Evolutionary conservation across 2,797 vertebrate species (phyloP), one percentile per base, ranked within the genome.

Genomic region (Acipenser transmontanus): DNA sequence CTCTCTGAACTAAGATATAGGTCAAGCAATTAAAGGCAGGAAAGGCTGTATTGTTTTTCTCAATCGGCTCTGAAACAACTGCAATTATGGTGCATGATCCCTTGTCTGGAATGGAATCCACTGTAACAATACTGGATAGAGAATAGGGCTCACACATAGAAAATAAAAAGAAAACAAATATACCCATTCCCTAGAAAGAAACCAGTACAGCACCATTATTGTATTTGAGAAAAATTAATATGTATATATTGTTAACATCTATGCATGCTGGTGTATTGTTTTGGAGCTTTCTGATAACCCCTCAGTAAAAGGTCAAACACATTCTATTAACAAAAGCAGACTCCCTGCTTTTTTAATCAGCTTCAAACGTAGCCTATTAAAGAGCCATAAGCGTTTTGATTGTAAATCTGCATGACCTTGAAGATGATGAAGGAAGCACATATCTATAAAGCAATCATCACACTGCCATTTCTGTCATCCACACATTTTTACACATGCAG

Each of bases 1-100:
- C 89, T 88, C 91, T 89, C 93, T 94, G 92, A 96, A 96, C 95
- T 96, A 91, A 91, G 93, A 93, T 92, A 91, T 92, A 95, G 93
- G 94, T 95, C 91, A 92, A 89, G 88, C 92, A 91, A 94, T 96
- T 96, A 97, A 94, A 93, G 84, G 85, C 89, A 90, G 89, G 88
- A 91, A 86, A 91, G 88, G 86, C 90, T 82, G 17, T 17, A 17
- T 17, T 17, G 34, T 34, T 34, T 34, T 77, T 75, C 79, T 82
- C 79, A 83, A 79, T 82, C 75, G 84, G 89, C 80, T 81, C 81
- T 73, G 74, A 81, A 84, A 85, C 78, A 79, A 81, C 72, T 67
- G 63, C 66, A 67, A 77, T 78, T 72, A 76, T 77, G 73, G 70
- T 66, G 74, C 67, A 67, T 72, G 68, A 69, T 70, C 75, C 60